Conservation (phyloP, 2,888 invertebrate species). For the Drosophila longiperda region DNA sequence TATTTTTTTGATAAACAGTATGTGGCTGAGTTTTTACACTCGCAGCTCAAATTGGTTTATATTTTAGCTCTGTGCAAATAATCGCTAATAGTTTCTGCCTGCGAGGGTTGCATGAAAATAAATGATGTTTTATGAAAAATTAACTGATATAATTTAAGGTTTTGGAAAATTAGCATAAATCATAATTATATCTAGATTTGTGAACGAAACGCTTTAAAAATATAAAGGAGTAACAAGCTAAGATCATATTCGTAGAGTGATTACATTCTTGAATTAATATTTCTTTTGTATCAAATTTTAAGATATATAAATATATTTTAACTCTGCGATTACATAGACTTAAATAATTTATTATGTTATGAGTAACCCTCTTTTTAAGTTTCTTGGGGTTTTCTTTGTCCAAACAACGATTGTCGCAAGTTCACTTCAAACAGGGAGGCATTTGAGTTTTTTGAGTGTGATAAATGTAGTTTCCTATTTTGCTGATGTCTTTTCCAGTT, state of each 20-base stretch:
- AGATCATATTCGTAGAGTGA: background rate
- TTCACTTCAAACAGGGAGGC: constrained; percentile 28
- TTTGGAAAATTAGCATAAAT: background rate
- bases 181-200: background rate
- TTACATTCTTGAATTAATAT: background rate
- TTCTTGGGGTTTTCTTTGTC: constrained; percentile 18
- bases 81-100: constrained; percentile 37
- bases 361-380: constrained; percentile 15
- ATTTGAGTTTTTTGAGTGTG: constrained; percentile 45
- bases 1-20: constrained; percentile 27
- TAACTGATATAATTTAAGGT: background rate
- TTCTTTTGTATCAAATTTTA: background rate
- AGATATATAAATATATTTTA: background rate
- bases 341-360: background rate
- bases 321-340: background rate
- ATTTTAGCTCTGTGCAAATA: constrained; percentile 42
- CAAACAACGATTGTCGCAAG: constrained; percentile 30
- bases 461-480: constrained; percentile 45
- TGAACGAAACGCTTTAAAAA: background rate
- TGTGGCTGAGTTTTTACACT: constrained; percentile 27
- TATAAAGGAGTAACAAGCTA: background rate
- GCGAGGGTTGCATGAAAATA: constrained; percentile 31
- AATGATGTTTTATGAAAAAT: background rate
- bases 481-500: constrained; percentile 19
- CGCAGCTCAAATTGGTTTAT: constrained; percentile 51